These are phyloP conservation scores for Nephrocerus scutellatus DNA, from an alignment of 2,888 invertebrate genomes.

Conservation along the genomic window DNA sequence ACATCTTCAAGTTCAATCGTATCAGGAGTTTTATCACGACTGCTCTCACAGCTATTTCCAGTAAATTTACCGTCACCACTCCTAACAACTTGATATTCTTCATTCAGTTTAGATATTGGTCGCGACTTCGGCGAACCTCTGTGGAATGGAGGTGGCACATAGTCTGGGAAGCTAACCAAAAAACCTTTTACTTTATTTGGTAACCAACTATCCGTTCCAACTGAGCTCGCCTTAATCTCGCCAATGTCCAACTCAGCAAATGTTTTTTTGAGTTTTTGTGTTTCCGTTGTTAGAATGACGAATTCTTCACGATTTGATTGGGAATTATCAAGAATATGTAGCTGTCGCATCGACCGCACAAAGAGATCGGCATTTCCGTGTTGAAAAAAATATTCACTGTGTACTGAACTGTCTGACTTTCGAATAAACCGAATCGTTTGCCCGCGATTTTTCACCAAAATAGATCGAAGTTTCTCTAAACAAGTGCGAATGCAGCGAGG, in stretches of 20 bases:
- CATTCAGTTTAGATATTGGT: constrained; percentile 27
- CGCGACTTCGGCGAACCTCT: constrained; percentile 29
- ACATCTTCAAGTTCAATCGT: constrained; percentile 54
- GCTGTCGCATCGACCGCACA: constrained; percentile 38
- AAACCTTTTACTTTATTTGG: constrained; percentile 41
- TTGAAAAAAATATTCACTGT: constrained; percentile 76
- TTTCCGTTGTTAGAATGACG: constrained; percentile 63
- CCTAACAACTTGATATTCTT: constrained; percentile 40
- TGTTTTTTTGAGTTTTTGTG: constrained; percentile 69
- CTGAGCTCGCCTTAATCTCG: constrained; percentile 41
- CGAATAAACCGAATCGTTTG: constrained; percentile 60
- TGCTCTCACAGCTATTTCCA: constrained; percentile 32
- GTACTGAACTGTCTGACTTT: constrained; percentile 52
- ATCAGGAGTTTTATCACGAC: constrained; percentile 52
- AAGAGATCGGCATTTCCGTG: constrained; percentile 73
- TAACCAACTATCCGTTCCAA: constrained; percentile 40
- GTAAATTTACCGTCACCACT: constrained; percentile 31
- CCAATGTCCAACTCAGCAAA: constrained; percentile 78
- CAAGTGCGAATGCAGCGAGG: constrained; percentile 52
- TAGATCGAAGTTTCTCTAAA: constrained; percentile 59
- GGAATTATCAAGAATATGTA: constrained; percentile 36
- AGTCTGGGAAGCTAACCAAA: constrained; percentile 42
- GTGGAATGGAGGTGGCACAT: constrained; percentile 37
- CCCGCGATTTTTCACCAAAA: constrained; percentile 53
- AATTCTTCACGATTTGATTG: constrained; percentile 62